These are phyloP conservation scores for Aricia artaxerxes DNA, from an alignment of 2,888 invertebrate genomes.

Conservation along the genomic window DNA sequence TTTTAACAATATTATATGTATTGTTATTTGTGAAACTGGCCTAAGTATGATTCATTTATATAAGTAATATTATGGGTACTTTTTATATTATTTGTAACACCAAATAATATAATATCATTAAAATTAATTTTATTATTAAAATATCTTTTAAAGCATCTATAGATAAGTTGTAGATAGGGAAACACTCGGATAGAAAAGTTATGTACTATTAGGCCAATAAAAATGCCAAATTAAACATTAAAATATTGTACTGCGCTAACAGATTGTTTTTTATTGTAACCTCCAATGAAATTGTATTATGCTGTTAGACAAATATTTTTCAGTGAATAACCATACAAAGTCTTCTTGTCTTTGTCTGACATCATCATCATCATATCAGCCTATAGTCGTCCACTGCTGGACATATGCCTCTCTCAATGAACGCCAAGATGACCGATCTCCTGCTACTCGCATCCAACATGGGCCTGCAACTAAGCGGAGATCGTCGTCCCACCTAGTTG, in stretches of 20 bases:
- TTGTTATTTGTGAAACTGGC: not conserved
- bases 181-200: conserved; percentile 13
- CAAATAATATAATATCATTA: not conserved
- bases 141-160: not conserved
- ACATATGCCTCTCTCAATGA: too few relatives aligned
- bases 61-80: not conserved
- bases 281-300: not conserved
- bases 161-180: conserved; percentile 4
- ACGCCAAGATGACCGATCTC: too few relatives aligned
- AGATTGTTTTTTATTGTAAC: not conserved
- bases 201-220: conserved; percentile 24
- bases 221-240: conserved; percentile 29
- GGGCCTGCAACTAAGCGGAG: too few relatives aligned
- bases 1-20: not conserved
- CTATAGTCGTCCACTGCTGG: too few relatives aligned
- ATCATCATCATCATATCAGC: too few relatives aligned
- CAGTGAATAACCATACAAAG: too few relatives aligned
- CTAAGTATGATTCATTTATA: not conserved
- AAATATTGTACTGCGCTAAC: conserved; percentile 23
- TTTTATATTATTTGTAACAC: not conserved
- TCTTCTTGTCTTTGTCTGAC: too few relatives aligned
- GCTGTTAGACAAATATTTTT: too few relatives aligned
- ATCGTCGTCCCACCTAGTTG: too few relatives aligned
- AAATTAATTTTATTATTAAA: not conserved
- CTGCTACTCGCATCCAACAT: too few relatives aligned